Conservation (phyloP, 2,113 vertebrate species). For the Thalassoma bifasciatum region DNA sequence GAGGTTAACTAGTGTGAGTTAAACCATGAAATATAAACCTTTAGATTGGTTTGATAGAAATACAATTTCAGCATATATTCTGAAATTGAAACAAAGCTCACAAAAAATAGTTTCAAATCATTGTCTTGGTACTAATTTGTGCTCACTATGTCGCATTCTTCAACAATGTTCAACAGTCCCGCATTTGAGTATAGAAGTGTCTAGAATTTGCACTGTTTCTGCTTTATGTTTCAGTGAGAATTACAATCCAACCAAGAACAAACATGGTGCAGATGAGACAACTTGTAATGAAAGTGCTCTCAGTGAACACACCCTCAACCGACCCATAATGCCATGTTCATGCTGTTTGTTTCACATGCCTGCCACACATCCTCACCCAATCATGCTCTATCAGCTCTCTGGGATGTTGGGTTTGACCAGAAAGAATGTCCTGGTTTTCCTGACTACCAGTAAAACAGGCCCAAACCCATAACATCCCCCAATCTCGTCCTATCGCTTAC, state of each 20-base stretch:
- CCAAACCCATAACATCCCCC: conserved; percentile 32
- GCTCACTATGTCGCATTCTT: background rate
- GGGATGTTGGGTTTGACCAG: conserved; percentile 74
- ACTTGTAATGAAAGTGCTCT: conserved; percentile 14
- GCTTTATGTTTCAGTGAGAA: background rate
- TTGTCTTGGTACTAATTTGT: too few species aligned
- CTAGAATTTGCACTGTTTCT: background rate
- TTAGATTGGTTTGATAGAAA: conserved; percentile 7
- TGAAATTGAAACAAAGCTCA: too few species aligned
- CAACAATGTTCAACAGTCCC: conserved; percentile 2
- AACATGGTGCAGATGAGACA: conserved; percentile 22
- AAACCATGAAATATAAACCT: conserved; percentile 20
- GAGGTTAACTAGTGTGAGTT: conserved; percentile 72
- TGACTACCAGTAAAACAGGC: conserved; percentile 71
- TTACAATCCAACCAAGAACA: conserved; percentile 1
- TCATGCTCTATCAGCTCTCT: conserved; percentile 69
- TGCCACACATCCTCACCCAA: conserved; percentile 62
- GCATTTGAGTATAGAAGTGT: background rate
- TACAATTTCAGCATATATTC: background rate
- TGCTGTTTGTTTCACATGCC: conserved; percentile 51
- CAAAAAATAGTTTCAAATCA: background rate
- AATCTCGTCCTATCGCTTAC: conserved; percentile 7
- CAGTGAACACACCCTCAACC: conserved; percentile 23
- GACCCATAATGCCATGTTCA: conserved; percentile 33
- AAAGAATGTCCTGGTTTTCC: conserved; percentile 76